Evolutionary conservation across 2,113 vertebrate genomes (phyloP).

Genomic region (Syrrhaptes paradoxus): DNA sequence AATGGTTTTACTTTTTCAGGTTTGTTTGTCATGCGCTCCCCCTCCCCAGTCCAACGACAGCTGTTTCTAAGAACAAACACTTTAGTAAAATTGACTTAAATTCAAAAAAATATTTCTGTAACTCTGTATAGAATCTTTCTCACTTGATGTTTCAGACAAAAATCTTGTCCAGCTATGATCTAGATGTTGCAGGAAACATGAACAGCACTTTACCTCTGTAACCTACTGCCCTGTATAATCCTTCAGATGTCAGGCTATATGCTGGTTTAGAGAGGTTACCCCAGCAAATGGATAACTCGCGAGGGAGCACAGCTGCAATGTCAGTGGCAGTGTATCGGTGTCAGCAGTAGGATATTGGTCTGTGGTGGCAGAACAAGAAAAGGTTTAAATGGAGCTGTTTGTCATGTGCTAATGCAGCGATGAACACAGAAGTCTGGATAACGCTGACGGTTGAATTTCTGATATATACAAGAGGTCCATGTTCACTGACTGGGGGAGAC

Average conservation of each 20-base stretch:
- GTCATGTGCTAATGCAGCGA: background rate
- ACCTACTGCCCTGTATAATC: background rate
- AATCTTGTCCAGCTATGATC: background rate
- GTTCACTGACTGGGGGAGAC: background rate
- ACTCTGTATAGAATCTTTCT: background rate
- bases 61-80: background rate
- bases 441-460: background rate
- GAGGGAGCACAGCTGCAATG: background rate
- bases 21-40: background rate
- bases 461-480: background rate
- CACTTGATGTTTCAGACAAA: background rate
- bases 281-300: background rate
- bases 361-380: background rate
- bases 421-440: background rate
- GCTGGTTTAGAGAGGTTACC: background rate
- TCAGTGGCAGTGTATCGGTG: background rate
- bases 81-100: background rate
- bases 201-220: background rate
- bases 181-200: background rate
- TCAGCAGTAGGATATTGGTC: background rate
- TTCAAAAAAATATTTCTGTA: background rate
- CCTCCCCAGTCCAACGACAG: rapidly evolving
- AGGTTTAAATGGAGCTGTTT: background rate
- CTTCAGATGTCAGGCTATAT: background rate
- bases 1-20: background rate